Base-by-base conservation (phyloP, 1,140 invertebrate species). In the Cotesia chilonis region DNA sequence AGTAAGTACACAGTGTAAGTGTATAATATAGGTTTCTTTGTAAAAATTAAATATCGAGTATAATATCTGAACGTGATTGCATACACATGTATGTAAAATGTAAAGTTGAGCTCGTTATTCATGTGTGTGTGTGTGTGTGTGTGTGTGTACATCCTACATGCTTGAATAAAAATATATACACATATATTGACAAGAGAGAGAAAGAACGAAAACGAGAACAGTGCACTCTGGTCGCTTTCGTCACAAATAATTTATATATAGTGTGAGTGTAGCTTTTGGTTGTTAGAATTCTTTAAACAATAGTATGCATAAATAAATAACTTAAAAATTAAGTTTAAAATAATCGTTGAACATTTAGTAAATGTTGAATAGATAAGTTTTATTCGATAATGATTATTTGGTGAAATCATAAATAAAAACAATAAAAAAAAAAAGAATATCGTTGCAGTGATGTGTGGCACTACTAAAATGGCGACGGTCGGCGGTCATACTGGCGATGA, bases 381-480 rank as follows among this genome's bases (percentile, higher is more conserved):
- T 12, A 28, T 28, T 20, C 7, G 35, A 35, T 35, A 7, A 7
- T 61, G 17, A 35, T 61, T 7, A 28, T 17, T n/a, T 41, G 17
- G 47, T 12, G 9, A 41, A 38, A 37, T 17, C 4, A 52, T 66
- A 52, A 12, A 63, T 51, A 63, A 63, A 63, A 47, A 3, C 51
- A 51, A 9, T 63, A 36, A 57, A 69, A 52, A 71, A 71, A 54
- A 71, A 71, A 65, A 20, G 70, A 71, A 51, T 71, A 57, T 71
- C 70, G 70, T n/a, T 61, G 61, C 52, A 68, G 68, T 70, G 68
- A 54, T 73, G 67, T 64, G 37, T 70, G 66, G 60, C 37, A 74
- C 61, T 52, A 37, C 60, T 83, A 85, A 85, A 85, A 85, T 85
- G 84, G 84, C 84, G 84, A 78, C 82, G 80, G 81, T 84, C 81